Evolutionary conservation across 2,888 invertebrate genomes (phyloP), one percentile per base, ranked within the genome.

Genomic region (Cremastobaeus sp.): DNA sequence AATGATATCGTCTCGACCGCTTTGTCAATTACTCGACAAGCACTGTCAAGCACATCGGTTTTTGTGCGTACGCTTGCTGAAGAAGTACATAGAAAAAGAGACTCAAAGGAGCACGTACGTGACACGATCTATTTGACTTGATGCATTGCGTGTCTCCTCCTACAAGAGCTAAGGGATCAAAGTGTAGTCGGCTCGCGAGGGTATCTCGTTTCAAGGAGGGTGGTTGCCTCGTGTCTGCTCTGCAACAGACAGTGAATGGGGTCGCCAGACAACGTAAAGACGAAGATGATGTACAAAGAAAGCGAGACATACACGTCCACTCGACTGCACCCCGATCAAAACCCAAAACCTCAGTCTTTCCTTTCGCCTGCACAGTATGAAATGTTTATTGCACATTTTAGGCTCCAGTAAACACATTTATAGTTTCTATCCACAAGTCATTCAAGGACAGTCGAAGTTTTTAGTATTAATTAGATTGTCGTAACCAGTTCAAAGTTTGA

Each of bases 211-310:
- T 75, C 74, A 68, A 76, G 74, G 65, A 76, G 80, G 78, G 80
- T 78, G 78, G 78, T 78, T 79, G 77, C 71, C 76, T 77, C 80
- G 78, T 76, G 76, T 76, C 79, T 77, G 77, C 76, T 79, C 74
- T 77, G 79, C 76, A 74, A 68, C 64, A 77, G 79, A 78, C 76
- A 79, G 76, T 74, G 70, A 80, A 79, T 76, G 78, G 74, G 73
- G 64, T 52, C 47, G 32, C 43, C 64, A 68, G 65, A 66, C 68
- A 50, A 35, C 54, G 48, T 47, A 12, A 71, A 54, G 62, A 62
- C 30, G 39, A 18, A 47, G 45, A 48, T 20, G 43, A 45, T 34
- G 30, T 43, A 8, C 15, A 64, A 50, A 55, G 45, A 37, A 59
- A 62, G 41, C 12, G 59, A 52, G 70, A 74, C 34, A 71, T 59